These are phyloP conservation scores for Laupala kohalensis DNA, from an alignment of 1,140 invertebrate genomes.

Conservation along the genomic window DNA sequence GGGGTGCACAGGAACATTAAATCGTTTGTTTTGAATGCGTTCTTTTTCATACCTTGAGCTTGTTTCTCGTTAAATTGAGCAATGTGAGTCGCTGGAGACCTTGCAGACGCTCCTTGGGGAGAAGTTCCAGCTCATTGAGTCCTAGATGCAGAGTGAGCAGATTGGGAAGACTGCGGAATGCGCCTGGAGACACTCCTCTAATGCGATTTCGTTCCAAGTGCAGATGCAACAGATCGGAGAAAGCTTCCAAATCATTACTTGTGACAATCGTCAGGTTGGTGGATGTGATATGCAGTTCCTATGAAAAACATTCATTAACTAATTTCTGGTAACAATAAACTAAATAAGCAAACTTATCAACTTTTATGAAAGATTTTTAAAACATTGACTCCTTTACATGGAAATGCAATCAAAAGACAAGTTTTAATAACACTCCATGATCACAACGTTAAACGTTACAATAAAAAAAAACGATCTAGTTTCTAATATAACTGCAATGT, in stretches of 20 bases:
- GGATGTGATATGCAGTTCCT: slow-evolving; percentile 64
- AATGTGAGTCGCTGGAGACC: slow-evolving; percentile 55
- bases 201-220: slow-evolving; percentile 63
- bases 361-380: too few relatives aligned
- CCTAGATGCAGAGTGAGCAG: slow-evolving; percentile 71
- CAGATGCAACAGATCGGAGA: slow-evolving; percentile 60
- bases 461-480: too few relatives aligned
- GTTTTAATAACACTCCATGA: too few relatives aligned
- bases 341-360: too few relatives aligned
- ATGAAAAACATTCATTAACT: too few relatives aligned
- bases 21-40: too few relatives aligned
- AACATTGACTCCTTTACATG: too few relatives aligned
- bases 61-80: slow-evolving; percentile 73
- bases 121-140: slow-evolving; percentile 65
- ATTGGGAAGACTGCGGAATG: slow-evolving; percentile 61
- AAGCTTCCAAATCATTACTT: slow-evolving; percentile 77
- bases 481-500: too few relatives aligned
- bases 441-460: too few relatives aligned
- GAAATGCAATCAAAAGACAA: too few relatives aligned
- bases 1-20: too few relatives aligned
- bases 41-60: slow-evolving; percentile 37
- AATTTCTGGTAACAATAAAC: too few relatives aligned
- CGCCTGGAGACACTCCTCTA: slow-evolving; percentile 65
- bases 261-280: slow-evolving; percentile 77
- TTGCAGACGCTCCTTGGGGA: slow-evolving; percentile 71